Conservation (phyloP, 2,797 vertebrate genomes). For the Phoxinus dragarum region DNA sequence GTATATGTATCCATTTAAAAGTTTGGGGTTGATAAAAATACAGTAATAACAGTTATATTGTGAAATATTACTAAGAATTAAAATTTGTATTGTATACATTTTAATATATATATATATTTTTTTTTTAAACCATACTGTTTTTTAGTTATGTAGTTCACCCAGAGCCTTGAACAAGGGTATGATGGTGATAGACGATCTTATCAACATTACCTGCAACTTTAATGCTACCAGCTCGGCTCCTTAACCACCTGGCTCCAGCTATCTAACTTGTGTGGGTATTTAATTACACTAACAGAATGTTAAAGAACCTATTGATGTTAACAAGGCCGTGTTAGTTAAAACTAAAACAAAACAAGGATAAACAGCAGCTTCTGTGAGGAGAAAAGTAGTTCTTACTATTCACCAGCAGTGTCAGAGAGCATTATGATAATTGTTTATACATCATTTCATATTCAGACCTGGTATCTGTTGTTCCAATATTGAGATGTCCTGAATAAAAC, state of each 20-base stretch:
- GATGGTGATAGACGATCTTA: slow-evolving; percentile 19
- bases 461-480: slow-evolving; percentile 11
- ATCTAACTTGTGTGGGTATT: slow-evolving; percentile 17
- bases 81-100: no score
- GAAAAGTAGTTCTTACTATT: slow-evolving; percentile 15
- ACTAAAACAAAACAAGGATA: slow-evolving; percentile 14
- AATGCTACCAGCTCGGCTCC: slow-evolving; percentile 32
- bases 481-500: slow-evolving; percentile 18
- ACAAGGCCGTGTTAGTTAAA: slow-evolving; percentile 33
- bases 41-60: neutral
- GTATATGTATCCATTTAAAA: neutral
- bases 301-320: slow-evolving; percentile 31
- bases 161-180: slow-evolving; percentile 16
- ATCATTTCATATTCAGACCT: slow-evolving; percentile 16
- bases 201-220: slow-evolving; percentile 21
- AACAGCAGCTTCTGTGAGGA: slow-evolving; percentile 2
- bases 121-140: neutral
- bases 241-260: slow-evolving; percentile 32
- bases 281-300: slow-evolving; percentile 26
- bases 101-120: no score
- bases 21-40: neutral
- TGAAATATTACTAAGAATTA: neutral
- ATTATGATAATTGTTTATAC: slow-evolving; percentile 13
- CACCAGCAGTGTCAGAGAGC: neutral
- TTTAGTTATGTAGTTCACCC: slow-evolving; percentile 1